phyloP scores from a whole-genome alignment of 2,797 vertebrate genomes.

The Corythornis leucogaster region DNA sequence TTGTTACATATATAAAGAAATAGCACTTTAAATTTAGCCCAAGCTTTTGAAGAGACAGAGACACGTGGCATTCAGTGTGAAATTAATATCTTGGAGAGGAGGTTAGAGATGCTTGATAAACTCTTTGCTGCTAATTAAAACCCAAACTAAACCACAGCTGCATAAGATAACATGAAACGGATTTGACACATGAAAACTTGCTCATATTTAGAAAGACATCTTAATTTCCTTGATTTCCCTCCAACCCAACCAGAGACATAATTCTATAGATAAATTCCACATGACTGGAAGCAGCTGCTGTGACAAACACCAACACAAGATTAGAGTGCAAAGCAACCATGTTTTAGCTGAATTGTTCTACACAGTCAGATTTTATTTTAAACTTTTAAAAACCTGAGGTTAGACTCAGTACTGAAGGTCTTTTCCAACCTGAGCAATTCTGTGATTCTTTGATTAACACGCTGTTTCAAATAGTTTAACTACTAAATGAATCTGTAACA shows the following conservation, averaged over 20 bases:
- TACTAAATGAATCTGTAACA: not conserved
- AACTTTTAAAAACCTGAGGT: not conserved
- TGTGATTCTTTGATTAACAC: no score
- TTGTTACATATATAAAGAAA: slow-evolving; percentile 3
- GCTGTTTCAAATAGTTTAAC: not conserved
- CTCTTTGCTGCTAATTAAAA: slow-evolving; percentile 35
- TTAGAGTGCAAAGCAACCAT: not conserved
- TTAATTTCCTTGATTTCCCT: not conserved
- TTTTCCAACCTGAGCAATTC: no score
- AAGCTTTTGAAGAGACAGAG: slow-evolving; percentile 18
- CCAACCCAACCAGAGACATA: not conserved
- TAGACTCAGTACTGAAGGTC: no score
- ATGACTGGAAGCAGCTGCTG: slow-evolving; percentile 3
- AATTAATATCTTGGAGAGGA: slow-evolving; percentile 52
- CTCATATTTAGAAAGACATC: not conserved
- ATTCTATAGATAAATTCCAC: not conserved
- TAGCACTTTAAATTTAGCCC: slow-evolving; percentile 29
- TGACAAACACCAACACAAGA: not conserved
- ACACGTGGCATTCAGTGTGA: slow-evolving; percentile 42
- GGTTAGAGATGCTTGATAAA: not conserved
- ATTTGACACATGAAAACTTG: not conserved
- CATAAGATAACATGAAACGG: not conserved
- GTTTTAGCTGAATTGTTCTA: not conserved
- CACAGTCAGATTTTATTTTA: not conserved
- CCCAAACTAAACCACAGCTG: slow-evolving; percentile 45